A percentile compares a stretch with the other conserved stretches of the same genome.
phyloP scores from a whole-genome alignment of 2,113 vertebrate genomes.

The Microtus richardsoni region DNA sequence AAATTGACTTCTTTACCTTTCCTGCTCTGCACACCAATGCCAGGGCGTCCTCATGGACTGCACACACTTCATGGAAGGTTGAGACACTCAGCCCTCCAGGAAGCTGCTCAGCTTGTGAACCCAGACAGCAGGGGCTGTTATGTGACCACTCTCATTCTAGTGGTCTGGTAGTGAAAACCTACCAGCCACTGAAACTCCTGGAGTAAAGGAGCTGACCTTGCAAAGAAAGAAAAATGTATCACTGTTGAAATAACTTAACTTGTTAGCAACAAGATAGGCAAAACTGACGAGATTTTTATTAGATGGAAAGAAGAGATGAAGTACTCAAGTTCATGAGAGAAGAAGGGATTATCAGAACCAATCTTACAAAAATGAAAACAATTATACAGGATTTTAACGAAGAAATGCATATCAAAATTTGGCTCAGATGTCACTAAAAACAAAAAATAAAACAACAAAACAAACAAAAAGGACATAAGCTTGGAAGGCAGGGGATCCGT shows the following conservation, averaged over 20 bases:
- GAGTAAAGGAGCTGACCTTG: conserved; percentile 98
- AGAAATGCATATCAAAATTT: not conserved
- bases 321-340: conserved; percentile 48
- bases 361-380: not conserved
- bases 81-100: not conserved
- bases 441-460: not conserved
- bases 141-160: conserved; percentile 90
- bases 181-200: conserved; percentile 93
- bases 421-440: not conserved
- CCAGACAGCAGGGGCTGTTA: conserved; percentile 93
- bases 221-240: conserved; percentile 68
- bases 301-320: not conserved
- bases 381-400: not conserved
- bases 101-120: conserved; percentile 90
- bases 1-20: too few relatives aligned
- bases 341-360: not conserved
- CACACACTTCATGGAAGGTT: not conserved
- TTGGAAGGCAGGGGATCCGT: not conserved
- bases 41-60: not conserved
- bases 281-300: conserved; percentile 4
- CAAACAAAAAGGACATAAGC: not conserved
- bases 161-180: conserved; percentile 94
- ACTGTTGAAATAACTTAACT: conserved; percentile 16
- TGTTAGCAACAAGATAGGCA: not conserved
- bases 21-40: not conserved